Evolutionary conservation across 2,113 vertebrate species (phyloP).

Genomic region (Gopherus flavomarginatus): DNA sequence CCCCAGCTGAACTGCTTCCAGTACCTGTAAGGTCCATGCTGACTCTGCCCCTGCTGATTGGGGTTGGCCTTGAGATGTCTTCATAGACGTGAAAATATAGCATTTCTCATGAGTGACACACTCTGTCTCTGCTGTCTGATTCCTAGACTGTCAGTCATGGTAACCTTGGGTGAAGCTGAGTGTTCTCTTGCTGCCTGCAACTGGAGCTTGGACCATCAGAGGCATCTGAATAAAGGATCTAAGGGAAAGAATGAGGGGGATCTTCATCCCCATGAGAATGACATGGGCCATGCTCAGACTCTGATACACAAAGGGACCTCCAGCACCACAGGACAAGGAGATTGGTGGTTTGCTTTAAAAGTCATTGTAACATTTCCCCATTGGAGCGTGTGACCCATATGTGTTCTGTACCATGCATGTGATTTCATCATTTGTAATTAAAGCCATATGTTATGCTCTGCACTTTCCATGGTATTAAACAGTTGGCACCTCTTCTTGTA

Average conservation of each 20-base stretch:
- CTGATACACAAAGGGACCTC: background rate
- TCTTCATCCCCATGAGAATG: background rate
- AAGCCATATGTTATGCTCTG: conserved; percentile 10
- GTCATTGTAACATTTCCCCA: background rate
- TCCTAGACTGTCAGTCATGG: fast-evolving
- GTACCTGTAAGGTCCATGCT: fast-evolving
- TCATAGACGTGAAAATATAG: no score
- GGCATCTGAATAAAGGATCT: background rate
- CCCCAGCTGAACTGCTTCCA: background rate
- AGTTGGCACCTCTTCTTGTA: conserved; percentile 14
- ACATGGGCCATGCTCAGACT: background rate
- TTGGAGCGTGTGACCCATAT: background rate
- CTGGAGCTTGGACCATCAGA: background rate
- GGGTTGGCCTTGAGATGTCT: background rate
- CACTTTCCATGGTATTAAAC: conserved; percentile 42
- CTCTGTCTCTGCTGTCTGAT: background rate
- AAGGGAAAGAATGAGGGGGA: background rate
- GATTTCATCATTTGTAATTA: conserved; percentile 47
- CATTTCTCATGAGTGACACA: background rate
- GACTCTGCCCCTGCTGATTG: fast-evolving
- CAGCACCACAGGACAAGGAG: background rate
- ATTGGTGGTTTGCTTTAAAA: background rate
- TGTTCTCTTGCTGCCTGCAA: background rate
- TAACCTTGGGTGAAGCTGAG: background rate
- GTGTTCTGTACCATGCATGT: conserved; percentile 31